Base-by-base conservation (phyloP, 2,797 vertebrate genomes). In the Fringilla coelebs region DNA sequence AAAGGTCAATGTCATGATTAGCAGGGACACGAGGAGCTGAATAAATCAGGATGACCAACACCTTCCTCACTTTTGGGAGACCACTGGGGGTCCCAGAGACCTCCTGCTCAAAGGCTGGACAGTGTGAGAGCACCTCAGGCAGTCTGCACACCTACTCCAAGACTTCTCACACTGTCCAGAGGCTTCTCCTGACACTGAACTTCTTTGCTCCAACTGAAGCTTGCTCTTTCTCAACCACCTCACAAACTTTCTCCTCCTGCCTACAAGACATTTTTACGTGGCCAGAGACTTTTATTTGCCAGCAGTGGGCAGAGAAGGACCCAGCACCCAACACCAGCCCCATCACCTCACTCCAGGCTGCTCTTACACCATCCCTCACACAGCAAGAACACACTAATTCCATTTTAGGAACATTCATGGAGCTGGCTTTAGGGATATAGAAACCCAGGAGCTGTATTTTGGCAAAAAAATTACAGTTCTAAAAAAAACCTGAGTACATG, bases 381-480 rank as follows among this genome's bases (percentile, higher is more conserved):
- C 65, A 90, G 80, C 62, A 57, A 77, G 78, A 67, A 90, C 54
- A 40, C 5, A 8, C 40, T 17, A 31, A 57, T 93, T 83, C 90
- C 91, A 84, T 72, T 93, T 95, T 55, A 76, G 40, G 82, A 94
- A 62, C 16, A 29, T 26, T 94, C 61, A 31, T 0, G 2, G 17
- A n/a, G 36, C 36, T 43, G 79, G 38, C 36, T 84, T 88, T 46
- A 72, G 74, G 78, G 70, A 84, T 77, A 74, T 73, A 73, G 32
- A 93, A 93, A 91, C 41, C 38, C 80, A 83, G 63, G 46, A 85
- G 71, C 76, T 75, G 73, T 11, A 63, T 54, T 88, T 94, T 51
- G 48, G 85, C 71, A 74, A 74, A 62, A 92, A 92, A 93, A 62
- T 28, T 48, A 62, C 68, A 76, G 83, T 40, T 62, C 82, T 61